Conservation (phyloP, 1,140 invertebrate species). For the Trichonephila clavipes region DNA sequence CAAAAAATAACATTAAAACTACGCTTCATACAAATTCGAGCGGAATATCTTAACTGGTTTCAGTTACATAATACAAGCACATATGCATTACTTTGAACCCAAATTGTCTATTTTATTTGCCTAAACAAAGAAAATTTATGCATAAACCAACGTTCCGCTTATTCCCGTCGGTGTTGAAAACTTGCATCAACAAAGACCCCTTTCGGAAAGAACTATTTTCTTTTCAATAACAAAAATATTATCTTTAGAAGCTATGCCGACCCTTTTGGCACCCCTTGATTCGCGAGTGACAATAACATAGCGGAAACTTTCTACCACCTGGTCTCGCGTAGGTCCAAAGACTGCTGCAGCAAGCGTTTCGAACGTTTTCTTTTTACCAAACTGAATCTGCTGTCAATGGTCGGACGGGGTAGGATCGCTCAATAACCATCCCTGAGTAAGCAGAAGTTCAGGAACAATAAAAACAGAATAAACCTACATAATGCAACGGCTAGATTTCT, state of each 20-base stretch:
- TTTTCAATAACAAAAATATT: constrained; percentile 67
- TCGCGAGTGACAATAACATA: constrained; percentile 58
- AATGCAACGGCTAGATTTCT: constrained; percentile 1
- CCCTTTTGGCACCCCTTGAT: not conserved
- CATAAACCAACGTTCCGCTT: not conserved
- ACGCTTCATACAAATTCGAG: not conserved
- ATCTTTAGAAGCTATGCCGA: not conserved
- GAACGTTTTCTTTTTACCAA: not conserved
- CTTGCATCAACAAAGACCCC: constrained; percentile 6
- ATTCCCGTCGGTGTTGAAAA: constrained; percentile 28
- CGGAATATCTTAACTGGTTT: not conserved
- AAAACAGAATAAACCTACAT: constrained; percentile 24
- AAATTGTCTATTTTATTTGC: not conserved
- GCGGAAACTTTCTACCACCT: constrained; percentile 59
- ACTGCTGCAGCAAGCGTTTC: not conserved
- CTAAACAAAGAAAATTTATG: constrained; percentile 12
- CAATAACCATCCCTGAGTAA: constrained; percentile 44
- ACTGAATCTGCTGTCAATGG: constrained; percentile 6
- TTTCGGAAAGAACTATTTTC: constrained; percentile 39
- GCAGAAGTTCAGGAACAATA: constrained; percentile 47
- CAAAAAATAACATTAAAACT: not conserved
- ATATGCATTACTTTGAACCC: not conserved
- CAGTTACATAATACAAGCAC: not conserved
- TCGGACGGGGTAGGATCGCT: not conserved
- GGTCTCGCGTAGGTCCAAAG: not conserved